Evolutionary conservation across 1,140 invertebrate species (phyloP), one percentile per base, ranked within the genome.

Genomic region (Dinoponera quadriceps): DNA sequence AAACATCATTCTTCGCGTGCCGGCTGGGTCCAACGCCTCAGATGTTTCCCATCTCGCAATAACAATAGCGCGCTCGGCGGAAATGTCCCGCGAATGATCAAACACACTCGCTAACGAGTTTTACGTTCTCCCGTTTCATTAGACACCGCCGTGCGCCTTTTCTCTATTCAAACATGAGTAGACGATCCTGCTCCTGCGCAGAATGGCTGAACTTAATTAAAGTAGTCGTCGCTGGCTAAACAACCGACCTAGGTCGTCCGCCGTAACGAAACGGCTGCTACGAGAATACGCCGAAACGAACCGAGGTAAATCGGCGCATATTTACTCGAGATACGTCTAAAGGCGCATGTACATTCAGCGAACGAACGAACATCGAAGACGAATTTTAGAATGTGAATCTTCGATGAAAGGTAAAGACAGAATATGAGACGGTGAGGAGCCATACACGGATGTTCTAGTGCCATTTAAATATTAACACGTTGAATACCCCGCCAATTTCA

Each of bases 201-300:
- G 27, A 54, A 55, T 66, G 20, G 44, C 16, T 38, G 27, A 77
- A 66, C 48, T 77, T 77, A 77, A 77, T 77, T 77, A 77, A 77
- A 66, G n/a, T 66, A 77, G 66, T 77, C 29, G 49, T 77, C 29
- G 49, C 16, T 66, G 62, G 29, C 29, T 66, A 77, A 77, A 77
- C 29, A 77, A 13, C 29, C 29, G n/a, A 66, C 38, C n/a, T n/a
- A n/a, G 59, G 20, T 38, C 27, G n/a, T n/a, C 20, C 16, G 38
- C 5, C 38, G 16, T 48, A 66, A 66, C 18, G 62, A 54, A 66
- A 66, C 38, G 33, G 9, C 25, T n/a, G 22, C 20, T 77, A n/a
- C 73, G 38, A 27, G 60, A 38, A 66, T n/a, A 66, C 44, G n/a
- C 14, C 27, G 14, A 63, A 73, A 48, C 33, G 55, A 60, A 60